Evolutionary conservation across 2,797 vertebrate genomes (phyloP).

Genomic region (Sebastes hubbsi): DNA sequence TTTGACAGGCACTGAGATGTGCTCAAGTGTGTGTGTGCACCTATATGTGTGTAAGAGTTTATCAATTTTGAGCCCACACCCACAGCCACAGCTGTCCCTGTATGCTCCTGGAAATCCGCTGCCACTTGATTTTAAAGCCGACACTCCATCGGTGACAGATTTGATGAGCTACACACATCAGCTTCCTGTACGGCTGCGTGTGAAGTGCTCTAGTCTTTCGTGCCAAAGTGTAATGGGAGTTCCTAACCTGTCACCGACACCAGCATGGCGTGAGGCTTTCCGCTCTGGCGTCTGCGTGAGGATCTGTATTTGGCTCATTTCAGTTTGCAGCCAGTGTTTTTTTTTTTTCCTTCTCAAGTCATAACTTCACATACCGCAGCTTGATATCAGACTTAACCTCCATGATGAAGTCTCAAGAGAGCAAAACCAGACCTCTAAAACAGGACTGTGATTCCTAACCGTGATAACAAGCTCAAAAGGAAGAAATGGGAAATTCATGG

Average conservation of each 20-base stretch:
- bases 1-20: conserved; percentile 62
- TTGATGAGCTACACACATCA: conserved; percentile 63
- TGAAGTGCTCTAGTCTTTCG: conserved; percentile 67
- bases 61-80: conserved; percentile 16
- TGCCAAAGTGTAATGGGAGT: conserved; percentile 68
- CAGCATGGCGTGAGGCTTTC: conserved; percentile 61
- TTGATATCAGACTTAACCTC: conserved; percentile 47
- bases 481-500: conserved; percentile 25
- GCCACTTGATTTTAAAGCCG: conserved; percentile 67
- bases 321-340: conserved; percentile 43
- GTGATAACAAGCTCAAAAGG: conserved; percentile 53
- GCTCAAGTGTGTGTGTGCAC: conserved; percentile 40
- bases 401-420: conserved; percentile 46
- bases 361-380: conserved; percentile 33
- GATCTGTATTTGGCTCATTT: conserved; percentile 60
- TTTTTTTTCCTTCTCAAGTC: conserved; percentile 28
- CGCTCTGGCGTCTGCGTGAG: conserved; percentile 38
- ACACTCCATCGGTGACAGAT: conserved; percentile 58
- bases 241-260: conserved; percentile 66
- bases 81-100: conserved; percentile 57
- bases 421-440: conserved; percentile 27
- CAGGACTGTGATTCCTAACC: conserved; percentile 29
- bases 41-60: conserved; percentile 21
- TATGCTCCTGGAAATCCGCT: conserved; percentile 51
- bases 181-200: conserved; percentile 71